phyloP scores from a whole-genome alignment of 1,140 invertebrate species.

The Drosophila prosaltans region DNA sequence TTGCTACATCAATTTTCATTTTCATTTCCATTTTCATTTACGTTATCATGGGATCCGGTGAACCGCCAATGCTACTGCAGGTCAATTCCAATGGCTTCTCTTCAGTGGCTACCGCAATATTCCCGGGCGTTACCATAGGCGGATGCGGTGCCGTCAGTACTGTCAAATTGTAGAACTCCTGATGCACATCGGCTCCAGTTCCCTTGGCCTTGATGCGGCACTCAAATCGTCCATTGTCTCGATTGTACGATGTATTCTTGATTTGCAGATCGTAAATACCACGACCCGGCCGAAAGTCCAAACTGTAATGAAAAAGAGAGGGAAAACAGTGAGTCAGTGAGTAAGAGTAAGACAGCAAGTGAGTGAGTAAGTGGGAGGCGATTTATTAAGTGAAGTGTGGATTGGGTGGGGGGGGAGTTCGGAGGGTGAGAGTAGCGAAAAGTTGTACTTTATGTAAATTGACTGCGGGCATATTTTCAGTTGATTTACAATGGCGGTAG shows the following conservation, averaged over 20 bases:
- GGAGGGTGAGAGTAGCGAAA: conserved; percentile 18
- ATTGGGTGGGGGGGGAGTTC: background rate
- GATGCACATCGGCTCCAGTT: conserved; percentile 92
- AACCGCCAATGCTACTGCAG: conserved; percentile 93
- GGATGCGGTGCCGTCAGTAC: conserved; percentile 93
- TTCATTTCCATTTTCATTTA: conserved; percentile 83
- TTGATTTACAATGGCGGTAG: conserved; percentile 59
- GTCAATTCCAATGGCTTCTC: conserved; percentile 89
- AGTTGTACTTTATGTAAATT: conserved; percentile 71
- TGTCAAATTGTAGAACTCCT: conserved; percentile 92
- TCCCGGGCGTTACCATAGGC: conserved; percentile 89
- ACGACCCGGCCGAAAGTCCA: conserved; percentile 89
- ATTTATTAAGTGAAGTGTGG: conserved; percentile 44
- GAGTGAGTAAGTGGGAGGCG: conserved; percentile 9
- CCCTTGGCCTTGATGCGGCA: conserved; percentile 93
- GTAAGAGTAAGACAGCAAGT: background rate
- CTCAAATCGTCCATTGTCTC: conserved; percentile 96
- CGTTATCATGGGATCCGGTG: conserved; percentile 92
- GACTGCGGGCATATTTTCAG: conserved; percentile 50
- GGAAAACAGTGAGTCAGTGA: conserved; percentile 20
- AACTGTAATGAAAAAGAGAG: conserved; percentile 84
- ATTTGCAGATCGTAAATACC: conserved; percentile 95
- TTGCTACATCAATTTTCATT: conserved; percentile 39
- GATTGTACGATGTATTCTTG: conserved; percentile 92
- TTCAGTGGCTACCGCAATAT: conserved; percentile 90